Evolutionary conservation across 2,888 invertebrate genomes (phyloP), one percentile per base, ranked within the genome.

Genomic region (Hypsopygia costalis): DNA sequence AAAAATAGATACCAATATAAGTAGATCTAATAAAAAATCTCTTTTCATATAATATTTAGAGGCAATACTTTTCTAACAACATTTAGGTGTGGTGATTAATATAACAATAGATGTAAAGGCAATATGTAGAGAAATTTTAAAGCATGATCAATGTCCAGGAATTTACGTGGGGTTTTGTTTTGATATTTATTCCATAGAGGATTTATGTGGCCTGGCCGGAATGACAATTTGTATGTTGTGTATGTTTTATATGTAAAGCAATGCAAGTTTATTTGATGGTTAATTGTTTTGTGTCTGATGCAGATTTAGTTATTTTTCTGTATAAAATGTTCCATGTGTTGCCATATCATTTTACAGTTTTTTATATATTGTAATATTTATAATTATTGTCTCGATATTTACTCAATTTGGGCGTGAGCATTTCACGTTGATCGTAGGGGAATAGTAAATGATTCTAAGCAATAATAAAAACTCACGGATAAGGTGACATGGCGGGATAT

Each of bases 1-100:
- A 69, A 62, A 58, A 61, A 70, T 72, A 72, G 68, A 65, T 61
- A 69, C 66, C 59, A 62, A 60, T 72, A 65, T 81, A 80, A 77
- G 79, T 85, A 86, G 82, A 62, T 71, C 70, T 83, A 76, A 70
- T 70, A 61, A 66, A 72, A 69, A 76, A 73, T 73, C 75, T 78
- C 75, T 73, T 76, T 75, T 81, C 78, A 68, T 76, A 66, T 79
- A 72, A 78, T 74, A 76, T 76, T 79, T 85, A 87, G 83, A 80
- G 81, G 82, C 83, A 81, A 81, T 86, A 86, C 81, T 82, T 83
- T 86, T 85, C 73, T 83, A 82, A 85, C 75, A 78, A 80, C 76
- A 76, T 81, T 75, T 85, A 86, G 81, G 75, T 81, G 83, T 85
- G 79, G 63, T 72, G 70, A 78, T 69, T 75, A 72, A 75, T 78